Percentiles rank a stretch among this genome's conserved stretches.
phyloP scores from a whole-genome alignment of 2,888 invertebrate genomes.

The Adineta ricciae region DNA sequence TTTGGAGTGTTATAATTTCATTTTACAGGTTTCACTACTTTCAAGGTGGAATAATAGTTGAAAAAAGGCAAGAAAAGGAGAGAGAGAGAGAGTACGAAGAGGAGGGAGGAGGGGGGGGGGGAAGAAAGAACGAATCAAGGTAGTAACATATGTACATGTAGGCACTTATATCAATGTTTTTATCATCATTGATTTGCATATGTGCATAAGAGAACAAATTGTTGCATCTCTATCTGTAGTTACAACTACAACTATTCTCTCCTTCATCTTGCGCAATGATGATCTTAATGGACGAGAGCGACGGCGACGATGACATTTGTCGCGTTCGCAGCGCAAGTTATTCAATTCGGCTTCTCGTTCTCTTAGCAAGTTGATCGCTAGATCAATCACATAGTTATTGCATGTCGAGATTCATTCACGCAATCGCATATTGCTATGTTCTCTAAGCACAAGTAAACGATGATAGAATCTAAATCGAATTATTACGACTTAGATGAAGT shows the following conservation, averaged over 20 bases:
- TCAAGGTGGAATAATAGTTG: not conserved
- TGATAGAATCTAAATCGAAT: constrained; percentile 3
- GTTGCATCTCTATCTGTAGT: constrained; percentile 9
- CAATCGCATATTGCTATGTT: not conserved
- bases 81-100: no score
- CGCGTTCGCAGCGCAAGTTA: not conserved
- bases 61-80: not conserved
- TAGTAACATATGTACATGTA: not conserved
- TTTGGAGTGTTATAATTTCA: not conserved
- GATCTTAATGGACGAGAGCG: not conserved
- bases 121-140: not conserved
- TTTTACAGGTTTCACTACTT: not conserved
- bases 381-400: constrained; percentile 9
- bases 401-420: not conserved
- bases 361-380: not conserved
- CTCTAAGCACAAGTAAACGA: not conserved
- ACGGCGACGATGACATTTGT: not conserved
- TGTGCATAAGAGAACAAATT: not conserved
- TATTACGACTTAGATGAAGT: not conserved
- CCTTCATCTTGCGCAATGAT: not conserved
- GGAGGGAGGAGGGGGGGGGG: no score
- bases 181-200: not conserved
- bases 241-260: not conserved
- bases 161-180: not conserved
- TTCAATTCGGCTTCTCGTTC: constrained; percentile 8